Evolutionary conservation across 1,140 invertebrate genomes (phyloP).

Genomic region (Cepaea nemoralis): DNA sequence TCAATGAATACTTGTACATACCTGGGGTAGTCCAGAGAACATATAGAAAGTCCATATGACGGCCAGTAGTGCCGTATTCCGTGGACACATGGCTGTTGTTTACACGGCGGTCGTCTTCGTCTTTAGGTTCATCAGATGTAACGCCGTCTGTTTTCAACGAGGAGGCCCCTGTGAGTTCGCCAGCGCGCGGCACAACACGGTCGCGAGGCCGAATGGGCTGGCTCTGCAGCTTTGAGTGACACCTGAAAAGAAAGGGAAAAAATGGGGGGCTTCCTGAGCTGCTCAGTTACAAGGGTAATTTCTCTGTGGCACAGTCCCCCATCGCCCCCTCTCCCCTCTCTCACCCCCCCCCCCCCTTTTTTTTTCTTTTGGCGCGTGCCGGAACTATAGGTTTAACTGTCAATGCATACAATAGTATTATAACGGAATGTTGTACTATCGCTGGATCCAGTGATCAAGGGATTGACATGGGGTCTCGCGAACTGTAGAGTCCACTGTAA

Average conservation of each 20-base stretch:
- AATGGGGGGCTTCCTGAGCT: background rate
- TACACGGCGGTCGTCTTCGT: background rate
- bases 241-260: constrained; percentile 10
- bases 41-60: constrained; percentile 19
- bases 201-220: background rate
- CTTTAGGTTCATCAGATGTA: background rate
- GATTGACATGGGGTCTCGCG: too few relatives aligned
- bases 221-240: constrained; percentile 8
- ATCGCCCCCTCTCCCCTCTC: background rate
- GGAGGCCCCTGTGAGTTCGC: background rate
- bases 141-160: background rate
- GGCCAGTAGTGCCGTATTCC: background rate
- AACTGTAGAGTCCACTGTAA: too few relatives aligned
- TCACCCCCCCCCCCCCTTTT: constrained; percentile 2
- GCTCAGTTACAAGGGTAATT: background rate
- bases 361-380: background rate
- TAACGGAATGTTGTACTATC: too few relatives aligned
- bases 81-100: constrained; percentile 12
- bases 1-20: background rate
- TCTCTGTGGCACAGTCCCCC: background rate
- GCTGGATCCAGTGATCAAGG: too few relatives aligned
- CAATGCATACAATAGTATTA: too few relatives aligned
- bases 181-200: background rate
- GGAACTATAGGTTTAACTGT: background rate
- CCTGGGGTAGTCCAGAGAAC: background rate